phyloP scores from a whole-genome alignment of 2,113 vertebrate genomes.

The Corythoichthys intestinalis region DNA sequence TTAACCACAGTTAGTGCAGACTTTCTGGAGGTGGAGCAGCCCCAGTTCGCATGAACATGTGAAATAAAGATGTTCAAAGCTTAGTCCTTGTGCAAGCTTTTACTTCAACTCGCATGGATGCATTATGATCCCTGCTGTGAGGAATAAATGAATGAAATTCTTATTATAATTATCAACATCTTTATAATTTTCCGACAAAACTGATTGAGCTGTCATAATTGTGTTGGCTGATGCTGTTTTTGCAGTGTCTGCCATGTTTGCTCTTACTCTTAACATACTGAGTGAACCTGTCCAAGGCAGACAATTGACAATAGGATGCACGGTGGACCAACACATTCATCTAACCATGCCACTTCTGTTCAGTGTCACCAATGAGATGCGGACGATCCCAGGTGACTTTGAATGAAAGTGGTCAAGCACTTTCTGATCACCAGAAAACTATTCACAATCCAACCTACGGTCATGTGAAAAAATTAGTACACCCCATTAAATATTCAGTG shows the following conservation, averaged over 20 bases:
- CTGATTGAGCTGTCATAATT: neutral
- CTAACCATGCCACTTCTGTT: neutral
- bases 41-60: constrained; percentile 11
- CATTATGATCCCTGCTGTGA: constrained; percentile 3
- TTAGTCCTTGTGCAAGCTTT: neutral
- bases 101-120: neutral
- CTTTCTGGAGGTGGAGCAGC: constrained; percentile 1
- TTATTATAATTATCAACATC: constrained; percentile 12
- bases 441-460: no score
- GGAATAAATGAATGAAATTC: neutral
- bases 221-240: neutral
- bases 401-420: neutral
- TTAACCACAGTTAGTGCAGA: neutral
- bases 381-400: neutral
- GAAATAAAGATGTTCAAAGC: constrained; percentile 20
- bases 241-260: no score
- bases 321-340: neutral
- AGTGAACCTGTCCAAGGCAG: no score
- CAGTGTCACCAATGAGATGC: neutral
- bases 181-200: neutral
- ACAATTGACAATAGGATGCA: neutral
- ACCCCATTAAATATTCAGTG: no score
- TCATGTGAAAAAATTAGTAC: no score
- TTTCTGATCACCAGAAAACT: no score
- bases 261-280: no score